Base-by-base conservation (phyloP, 2,888 invertebrate genomes). In the Ichneumoninae sp. region DNA sequence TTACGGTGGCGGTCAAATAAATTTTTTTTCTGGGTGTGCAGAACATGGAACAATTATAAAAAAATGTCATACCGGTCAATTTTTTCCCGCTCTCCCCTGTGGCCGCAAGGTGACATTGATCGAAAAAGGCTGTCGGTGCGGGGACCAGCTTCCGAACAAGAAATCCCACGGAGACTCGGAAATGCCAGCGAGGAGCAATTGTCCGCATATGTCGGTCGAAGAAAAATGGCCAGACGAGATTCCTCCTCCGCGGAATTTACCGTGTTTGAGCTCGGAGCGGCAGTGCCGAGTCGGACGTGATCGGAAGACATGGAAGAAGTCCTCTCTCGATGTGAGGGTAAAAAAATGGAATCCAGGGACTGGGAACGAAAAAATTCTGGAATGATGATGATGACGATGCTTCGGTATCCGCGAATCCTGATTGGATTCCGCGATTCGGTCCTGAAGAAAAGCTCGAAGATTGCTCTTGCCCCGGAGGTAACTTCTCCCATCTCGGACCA, bases 321-420 rank as follows among this genome's bases (percentile, higher is more conserved):
- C 69, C 40, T 74, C 66, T 66, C 63, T 26, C 54, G 52, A 60
- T 71, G 50, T 65, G 75, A 69, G 47, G 26, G 52, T 54, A 70
- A 68, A 76, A 63, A 73, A 80, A 76, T 60, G 54, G 73, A 85
- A 85, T 80, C 57, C 80, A 33, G 54, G 50, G 68, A 44, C 70
- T 13, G 57, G 47, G 68, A 77, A 77, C 36, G 76, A 36, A 54
- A 44, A 85, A 90, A 90, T 89, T 89, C 88, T 81, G 81, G 63
- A 30, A 63, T 63, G 63, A 63, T 63, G 63, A 63, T 54, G 19
- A 54, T 63, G 71, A 82, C 16, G 66, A 78, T 77, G 74, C 68
- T 75, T 30, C 54, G 16, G 63, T 63, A 63, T 71, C 36, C 70
- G 66, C n/a, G 57, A 66, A 75, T 66, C 63, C 47, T 82, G 81